Evolutionary conservation across 2,113 vertebrate genomes (phyloP), one percentile per base, ranked within the genome.

Genomic region (Condylura cristata): DNA sequence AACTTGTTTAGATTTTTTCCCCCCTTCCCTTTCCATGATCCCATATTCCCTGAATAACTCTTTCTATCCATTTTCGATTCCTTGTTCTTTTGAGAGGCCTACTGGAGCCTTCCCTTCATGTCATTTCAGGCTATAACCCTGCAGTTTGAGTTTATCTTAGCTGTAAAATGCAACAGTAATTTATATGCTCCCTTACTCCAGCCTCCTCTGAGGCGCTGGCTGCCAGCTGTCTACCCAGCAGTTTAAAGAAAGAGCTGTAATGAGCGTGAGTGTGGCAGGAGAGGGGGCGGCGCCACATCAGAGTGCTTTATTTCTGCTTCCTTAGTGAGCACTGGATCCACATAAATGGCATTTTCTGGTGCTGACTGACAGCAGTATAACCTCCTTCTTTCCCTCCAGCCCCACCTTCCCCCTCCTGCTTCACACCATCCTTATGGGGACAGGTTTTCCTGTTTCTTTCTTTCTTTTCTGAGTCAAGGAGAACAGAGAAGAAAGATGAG

Each of bases 61-160:
- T 97, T 94, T 96, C 90, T 95, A 79, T 97, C 83, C 71, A 30
- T 95, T 95, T 96, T 88, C 90, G 76, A 94, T 58, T 65, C 79
- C 70, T 97, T 95, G 60, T 95, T 79, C 93, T 97, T 97, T 94
- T 37, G 90, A 96, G 92, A 96, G 76, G 87, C 63, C 91, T 93
- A 83, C 72, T 88, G 94, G 72, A 91, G 92, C 95, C 85, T 97
- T 72, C 97, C 90, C 96, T 91, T 96, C 93, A 13, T 96, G 93
- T 97, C 95, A 96, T 95, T 97, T 97, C 96, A 97, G 97, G 96
- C 97, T 98, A 97, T 97, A 98, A 97, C 97, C 97, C 96, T 98
- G 97, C 90, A 96, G 96, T 98, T 94, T 93, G 89, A 97, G 98
- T 98, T 98, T 98, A 98, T 98, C 98, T 98, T 98, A 97, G 97